Evolutionary conservation across 2,888 invertebrate genomes (phyloP), one percentile per base, ranked within the genome.

Genomic region (Zhengitettix transpicula): DNA sequence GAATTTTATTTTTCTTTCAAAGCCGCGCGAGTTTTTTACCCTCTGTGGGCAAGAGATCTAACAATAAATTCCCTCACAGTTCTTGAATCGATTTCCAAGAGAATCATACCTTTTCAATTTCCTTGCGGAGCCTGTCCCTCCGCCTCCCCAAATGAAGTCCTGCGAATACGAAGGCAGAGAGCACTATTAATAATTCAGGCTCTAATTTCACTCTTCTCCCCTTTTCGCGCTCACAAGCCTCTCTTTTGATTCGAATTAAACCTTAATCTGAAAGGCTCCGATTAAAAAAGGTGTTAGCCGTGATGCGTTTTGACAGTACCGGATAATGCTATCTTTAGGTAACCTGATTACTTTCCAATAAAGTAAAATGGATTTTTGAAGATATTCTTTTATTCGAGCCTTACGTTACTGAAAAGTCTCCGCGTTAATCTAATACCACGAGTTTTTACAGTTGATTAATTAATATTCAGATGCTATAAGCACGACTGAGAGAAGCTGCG

Each of bases 171-270:
- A 28, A 28, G 28, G 28, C 28, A 28, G 28, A 28, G 28, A 28
- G 28, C 28, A 28, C 28, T 28, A 28, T 55, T 55, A 55, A 55
- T 55, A 55, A 55, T 55, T 55, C 55, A 55, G 40, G 9, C 40
- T 40, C 40, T 40, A 55, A 55, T 55, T 55, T 55, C 55, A 40
- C 40, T 40, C 55, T 41, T 55, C 55, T 41, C 55, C 55, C 41
- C 40, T 41, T 55, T 41, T n/a, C 28, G 40, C 40, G 47, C 47
- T 14, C 47, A n/a, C 47, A n/a, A 47, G 12, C 47, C 47, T 47
- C 55, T 55, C 55, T 55, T 55, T 55, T 40, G 55, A 55, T 55
- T 55, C 55, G 55, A 55, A 55, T 55, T 55, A 55, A 55, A 55
- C 55, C 55, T 55, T 55, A 17, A 55, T 55, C 55, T 55, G 55